Conservation (phyloP, 1,140 invertebrate species). For the Diachasmimorpha longicaudata region DNA sequence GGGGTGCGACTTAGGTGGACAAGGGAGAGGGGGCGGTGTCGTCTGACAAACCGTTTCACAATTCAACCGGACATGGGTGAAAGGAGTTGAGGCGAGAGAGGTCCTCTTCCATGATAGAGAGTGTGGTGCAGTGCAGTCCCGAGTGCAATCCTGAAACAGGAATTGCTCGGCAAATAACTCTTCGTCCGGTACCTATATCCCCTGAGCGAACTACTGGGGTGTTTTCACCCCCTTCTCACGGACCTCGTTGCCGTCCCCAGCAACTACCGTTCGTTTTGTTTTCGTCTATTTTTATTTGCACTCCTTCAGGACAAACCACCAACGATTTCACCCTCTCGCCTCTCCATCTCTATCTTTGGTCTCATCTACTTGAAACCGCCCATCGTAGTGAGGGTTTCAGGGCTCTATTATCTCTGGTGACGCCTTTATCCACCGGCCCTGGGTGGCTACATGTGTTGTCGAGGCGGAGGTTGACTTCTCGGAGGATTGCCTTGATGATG, state of each 20-base stretch:
- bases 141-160: slow-evolving; percentile 42
- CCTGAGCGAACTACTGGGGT: slow-evolving; percentile 26
- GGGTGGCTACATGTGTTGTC: background rate
- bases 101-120: slow-evolving; percentile 20
- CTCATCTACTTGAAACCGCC: slow-evolving; percentile 2
- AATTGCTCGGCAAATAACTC: slow-evolving; percentile 45
- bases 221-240: slow-evolving; percentile 6
- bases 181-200: slow-evolving; percentile 21
- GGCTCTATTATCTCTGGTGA: background rate
- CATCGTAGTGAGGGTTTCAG: background rate
- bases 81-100: slow-evolving; percentile 26
- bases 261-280: slow-evolving; percentile 18
- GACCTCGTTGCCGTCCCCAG: slow-evolving; percentile 11
- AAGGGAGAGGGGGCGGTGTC: background rate
- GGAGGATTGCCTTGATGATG: background rate
- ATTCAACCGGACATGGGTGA: slow-evolving; percentile 30
- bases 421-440: background rate
- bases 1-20: background rate
- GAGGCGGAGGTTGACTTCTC: background rate
- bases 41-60: slow-evolving; percentile 40
- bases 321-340: background rate
- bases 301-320: background rate
- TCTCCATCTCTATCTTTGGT: slow-evolving; percentile 2
- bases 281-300: slow-evolving; percentile 10
- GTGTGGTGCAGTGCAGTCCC: slow-evolving; percentile 28